Evolutionary conservation across 2,888 invertebrate genomes (phyloP).

Genomic region (Spodoptera littoralis): DNA sequence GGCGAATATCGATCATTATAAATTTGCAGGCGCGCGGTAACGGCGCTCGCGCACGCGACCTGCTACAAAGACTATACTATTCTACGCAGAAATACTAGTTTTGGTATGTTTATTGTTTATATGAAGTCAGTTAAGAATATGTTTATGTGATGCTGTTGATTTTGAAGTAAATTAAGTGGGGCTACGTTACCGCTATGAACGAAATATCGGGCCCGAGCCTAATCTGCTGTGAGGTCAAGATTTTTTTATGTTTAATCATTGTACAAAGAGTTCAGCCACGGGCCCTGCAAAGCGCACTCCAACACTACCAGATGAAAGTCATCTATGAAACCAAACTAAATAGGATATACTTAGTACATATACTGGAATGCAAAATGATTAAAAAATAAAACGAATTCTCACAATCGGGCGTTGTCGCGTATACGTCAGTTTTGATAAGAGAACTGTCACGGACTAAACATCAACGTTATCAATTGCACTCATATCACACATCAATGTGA

Average conservation of each 20-base stretch:
- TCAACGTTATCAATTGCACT: slow-evolving; percentile 44
- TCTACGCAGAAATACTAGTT: slow-evolving; percentile 36
- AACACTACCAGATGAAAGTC: too few relatives aligned
- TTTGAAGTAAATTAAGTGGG: too few relatives aligned
- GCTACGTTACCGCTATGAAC: too few relatives aligned
- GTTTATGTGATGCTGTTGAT: too few relatives aligned
- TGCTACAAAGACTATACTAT: slow-evolving; percentile 68
- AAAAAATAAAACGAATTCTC: slow-evolving; percentile 3
- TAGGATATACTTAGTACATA: too few relatives aligned
- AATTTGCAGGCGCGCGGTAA: slow-evolving; percentile 82
- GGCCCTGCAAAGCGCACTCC: too few relatives aligned
- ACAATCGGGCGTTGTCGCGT: slow-evolving; percentile 32
- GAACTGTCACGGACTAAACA: slow-evolving; percentile 55
- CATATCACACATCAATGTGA: slow-evolving; percentile 49
- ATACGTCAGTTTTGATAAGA: slow-evolving; percentile 59
- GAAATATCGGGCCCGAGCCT: too few relatives aligned
- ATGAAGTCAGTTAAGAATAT: too few relatives aligned
- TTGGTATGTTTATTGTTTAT: not conserved
- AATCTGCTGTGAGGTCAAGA: too few relatives aligned
- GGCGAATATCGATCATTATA: slow-evolving; percentile 87
- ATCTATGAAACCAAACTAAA: too few relatives aligned
- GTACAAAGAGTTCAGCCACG: too few relatives aligned
- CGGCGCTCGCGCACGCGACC: slow-evolving; percentile 87
- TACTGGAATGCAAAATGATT: not conserved
- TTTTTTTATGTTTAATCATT: not conserved